Base-by-base conservation (phyloP, 2,797 vertebrate species). In the Chloroceryle amazona region DNA sequence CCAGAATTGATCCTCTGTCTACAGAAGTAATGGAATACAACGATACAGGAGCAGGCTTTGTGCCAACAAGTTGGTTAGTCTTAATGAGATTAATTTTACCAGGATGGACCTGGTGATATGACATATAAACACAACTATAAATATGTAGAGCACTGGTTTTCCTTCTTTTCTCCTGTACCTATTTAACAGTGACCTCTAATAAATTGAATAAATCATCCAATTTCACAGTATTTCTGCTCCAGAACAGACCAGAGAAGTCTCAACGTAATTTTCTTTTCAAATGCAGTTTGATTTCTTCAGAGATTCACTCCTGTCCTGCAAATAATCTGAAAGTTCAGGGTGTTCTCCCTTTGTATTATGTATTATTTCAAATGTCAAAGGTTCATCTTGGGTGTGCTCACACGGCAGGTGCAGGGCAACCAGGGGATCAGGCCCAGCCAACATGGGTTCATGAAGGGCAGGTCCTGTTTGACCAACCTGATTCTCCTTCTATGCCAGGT, bases 1-100 rank as follows among this genome's bases (percentile, higher is more conserved):
- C 55, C 65, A 71, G 52, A 87, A 86, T n/a, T 81, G 81, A 95
- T 92, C 74, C 55, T 80, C 35, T 62, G 67, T 72, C 78, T 55
- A 71, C 63, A 87, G 68, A 87, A 73, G 23, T 46, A 37, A 93
- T 28, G 41, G 76, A 71, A 63, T 93, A 67, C 79, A 81, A 26
- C 31, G 47, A 55, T 31, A 76, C 9, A 57, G 57, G 75, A 80
- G 49, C n/a, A 80, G 60, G 63, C 71, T 76, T 79, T 2, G 0
- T 65, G 85, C 61, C 75, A 81, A 52, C 25, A 76, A 74, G 44
- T 57, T 72, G 75, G 61, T 95, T 65, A 71, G 31, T 31, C 63
- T 87, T 51, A 82, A 47, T 3, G 1, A 87, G 44, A 73, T 73
- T 25, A 60, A 28, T 91, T 87, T 75, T 63, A 93, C 65, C 26